phyloP scores from a whole-genome alignment of 2,113 vertebrate species.

The Xyliphius kryptos region DNA sequence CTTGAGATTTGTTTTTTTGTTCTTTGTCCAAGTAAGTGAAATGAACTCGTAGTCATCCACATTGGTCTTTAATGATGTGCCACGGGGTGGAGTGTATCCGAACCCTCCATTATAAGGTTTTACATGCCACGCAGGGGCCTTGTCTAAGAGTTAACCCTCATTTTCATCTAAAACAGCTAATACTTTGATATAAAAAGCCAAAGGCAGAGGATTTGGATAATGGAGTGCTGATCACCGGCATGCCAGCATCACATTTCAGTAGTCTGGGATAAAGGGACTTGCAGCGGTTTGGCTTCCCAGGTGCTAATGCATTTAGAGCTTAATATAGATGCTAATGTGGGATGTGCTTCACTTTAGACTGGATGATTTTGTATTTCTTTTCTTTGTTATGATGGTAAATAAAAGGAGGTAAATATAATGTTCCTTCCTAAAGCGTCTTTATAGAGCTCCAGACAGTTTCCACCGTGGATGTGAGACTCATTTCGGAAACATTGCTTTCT shows the following conservation, averaged over 20 bases:
- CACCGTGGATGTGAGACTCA: no score
- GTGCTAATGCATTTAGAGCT: conserved; percentile 22
- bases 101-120: conserved; percentile 23
- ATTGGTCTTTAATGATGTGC: conserved; percentile 37
- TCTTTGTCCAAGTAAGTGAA: not conserved
- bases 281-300: conserved; percentile 17
- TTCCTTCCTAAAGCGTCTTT: no score
- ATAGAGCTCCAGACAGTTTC: not conserved
- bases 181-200: conserved; percentile 32
- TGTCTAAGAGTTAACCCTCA: conserved; percentile 30
- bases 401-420: conserved; percentile 16
- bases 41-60: conserved; percentile 3
- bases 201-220: conserved; percentile 18
- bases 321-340: conserved; percentile 42
- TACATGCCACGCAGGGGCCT: conserved; percentile 16
- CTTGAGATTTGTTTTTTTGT: conserved; percentile 3
- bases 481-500: no score
- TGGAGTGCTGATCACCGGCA: conserved; percentile 7
- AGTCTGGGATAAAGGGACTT: conserved; percentile 4
- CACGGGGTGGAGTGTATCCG: conserved; percentile 24
- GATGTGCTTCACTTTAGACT: conserved; percentile 21
- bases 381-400: conserved; percentile 23
- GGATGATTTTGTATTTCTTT: conserved; percentile 14
- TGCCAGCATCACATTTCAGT: conserved; percentile 9
- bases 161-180: conserved; percentile 15